Conservation (phyloP, 2,888 invertebrate genomes). For the Macropis europaea region DNA sequence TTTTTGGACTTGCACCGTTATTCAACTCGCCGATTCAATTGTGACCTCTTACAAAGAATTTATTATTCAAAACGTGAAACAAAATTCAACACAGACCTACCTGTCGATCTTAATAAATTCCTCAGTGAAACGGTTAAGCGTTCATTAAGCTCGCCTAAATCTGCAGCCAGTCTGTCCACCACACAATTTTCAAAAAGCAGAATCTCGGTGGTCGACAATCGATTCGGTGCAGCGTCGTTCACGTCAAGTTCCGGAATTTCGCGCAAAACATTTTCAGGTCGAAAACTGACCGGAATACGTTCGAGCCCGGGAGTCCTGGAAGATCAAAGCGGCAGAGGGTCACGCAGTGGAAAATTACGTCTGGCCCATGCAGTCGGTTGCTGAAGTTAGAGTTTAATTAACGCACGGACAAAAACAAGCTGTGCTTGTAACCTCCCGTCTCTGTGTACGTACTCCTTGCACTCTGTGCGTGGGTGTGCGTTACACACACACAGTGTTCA, state of each 20-base stretch:
- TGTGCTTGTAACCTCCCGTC: constrained; percentile 8
- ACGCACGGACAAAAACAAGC: constrained; percentile 61
- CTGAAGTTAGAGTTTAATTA: constrained; percentile 67
- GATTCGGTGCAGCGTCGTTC: constrained; percentile 8
- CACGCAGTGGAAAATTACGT: constrained; percentile 64
- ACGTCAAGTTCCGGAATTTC: constrained; percentile 13
- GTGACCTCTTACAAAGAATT: too few relatives aligned
- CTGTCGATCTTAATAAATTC: too few relatives aligned
- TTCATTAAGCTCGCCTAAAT: too few relatives aligned
- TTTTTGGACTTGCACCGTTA: too few relatives aligned
- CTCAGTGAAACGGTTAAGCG: too few relatives aligned
- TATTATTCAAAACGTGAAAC: too few relatives aligned
- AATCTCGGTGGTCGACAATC: too few relatives aligned
- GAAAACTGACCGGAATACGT: constrained; percentile 27
- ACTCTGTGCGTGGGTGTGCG: not conserved
- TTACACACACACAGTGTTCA: not conserved
- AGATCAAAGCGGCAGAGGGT: constrained; percentile 56
- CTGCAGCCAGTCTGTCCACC: too few relatives aligned
- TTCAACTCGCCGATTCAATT: too few relatives aligned
- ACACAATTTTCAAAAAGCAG: too few relatives aligned
- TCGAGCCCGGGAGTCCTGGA: constrained; percentile 18
- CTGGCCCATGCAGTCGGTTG: constrained; percentile 48
- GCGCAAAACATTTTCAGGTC: constrained; percentile 12
- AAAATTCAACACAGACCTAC: too few relatives aligned
- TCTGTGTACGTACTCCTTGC: not conserved